These are phyloP conservation scores for Crypturellus tataupa DNA, from an alignment of 2,797 vertebrate genomes.

Conservation along the genomic window DNA sequence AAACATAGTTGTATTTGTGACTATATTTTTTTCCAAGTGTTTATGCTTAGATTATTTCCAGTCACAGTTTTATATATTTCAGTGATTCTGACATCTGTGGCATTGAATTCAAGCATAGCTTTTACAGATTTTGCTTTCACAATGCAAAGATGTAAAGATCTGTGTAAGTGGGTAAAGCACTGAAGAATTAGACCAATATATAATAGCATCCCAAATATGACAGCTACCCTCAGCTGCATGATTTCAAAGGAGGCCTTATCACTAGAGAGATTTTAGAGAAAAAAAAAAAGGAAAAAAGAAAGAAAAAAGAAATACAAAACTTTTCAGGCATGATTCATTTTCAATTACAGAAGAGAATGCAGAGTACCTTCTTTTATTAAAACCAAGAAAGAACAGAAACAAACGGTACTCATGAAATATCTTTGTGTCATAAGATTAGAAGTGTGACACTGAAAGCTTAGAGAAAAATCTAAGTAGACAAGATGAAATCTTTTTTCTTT, in stretches of 20 bases:
- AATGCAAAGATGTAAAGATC: background rate
- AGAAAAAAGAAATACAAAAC: background rate
- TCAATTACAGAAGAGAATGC: constrained; percentile 42
- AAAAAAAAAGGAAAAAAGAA: background rate
- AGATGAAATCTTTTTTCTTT: constrained; percentile 34
- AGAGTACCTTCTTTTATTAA: constrained; percentile 28
- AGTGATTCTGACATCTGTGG: background rate
- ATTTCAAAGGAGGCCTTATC: constrained; percentile 28
- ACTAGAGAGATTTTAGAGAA: constrained; percentile 44
- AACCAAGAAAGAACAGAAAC: constrained; percentile 29
- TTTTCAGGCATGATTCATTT: constrained; percentile 44
- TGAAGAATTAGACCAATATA: background rate
- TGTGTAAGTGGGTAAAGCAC: background rate
- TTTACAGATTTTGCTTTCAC: background rate
- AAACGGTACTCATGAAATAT: constrained; percentile 47
- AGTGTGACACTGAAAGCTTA: constrained; percentile 31
- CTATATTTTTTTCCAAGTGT: background rate
- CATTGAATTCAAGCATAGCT: background rate
- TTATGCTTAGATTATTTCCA: background rate
- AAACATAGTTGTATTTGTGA: background rate
- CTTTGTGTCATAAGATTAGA: constrained; percentile 19
- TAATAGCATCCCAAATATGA: background rate
- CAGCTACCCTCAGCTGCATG: constrained; percentile 44
- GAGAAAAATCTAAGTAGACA: constrained; percentile 48
- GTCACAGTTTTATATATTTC: background rate